phyloP scores from a whole-genome alignment of 2,888 invertebrate species.

The Eucera pruinosa region DNA sequence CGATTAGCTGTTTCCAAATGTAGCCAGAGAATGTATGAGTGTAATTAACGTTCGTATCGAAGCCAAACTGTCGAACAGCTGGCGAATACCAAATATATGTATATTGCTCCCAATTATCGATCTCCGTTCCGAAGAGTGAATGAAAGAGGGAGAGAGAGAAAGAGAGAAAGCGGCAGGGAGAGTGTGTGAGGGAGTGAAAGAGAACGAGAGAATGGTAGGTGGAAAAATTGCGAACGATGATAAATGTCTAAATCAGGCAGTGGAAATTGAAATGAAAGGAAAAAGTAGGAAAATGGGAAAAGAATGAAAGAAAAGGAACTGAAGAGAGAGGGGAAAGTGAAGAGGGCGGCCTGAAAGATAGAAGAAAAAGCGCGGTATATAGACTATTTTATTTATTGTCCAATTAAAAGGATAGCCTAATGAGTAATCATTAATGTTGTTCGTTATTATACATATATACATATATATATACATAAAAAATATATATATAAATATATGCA shows the following conservation, averaged over 20 bases:
- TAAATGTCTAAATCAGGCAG: constrained; percentile 16
- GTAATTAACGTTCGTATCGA: constrained; percentile 58
- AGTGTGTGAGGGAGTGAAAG: constrained; percentile 2
- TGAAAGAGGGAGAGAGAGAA: constrained; percentile 5
- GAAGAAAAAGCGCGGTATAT: constrained; percentile 58
- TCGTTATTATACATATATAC: constrained; percentile 76
- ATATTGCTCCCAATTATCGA: constrained; percentile 64
- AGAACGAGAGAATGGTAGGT: constrained; percentile 4
- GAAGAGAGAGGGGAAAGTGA: not conserved
- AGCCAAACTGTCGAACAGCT: constrained; percentile 61
- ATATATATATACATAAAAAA: constrained; percentile 48
- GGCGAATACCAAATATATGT: constrained; percentile 65
- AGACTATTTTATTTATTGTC: constrained; percentile 82
- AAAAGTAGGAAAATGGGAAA: not conserved
- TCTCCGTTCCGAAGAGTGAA: constrained; percentile 52
- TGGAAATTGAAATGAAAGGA: not conserved
- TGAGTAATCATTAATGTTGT: constrained; percentile 81
- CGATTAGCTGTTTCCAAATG: constrained; percentile 64
- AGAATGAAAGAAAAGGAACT: not conserved
- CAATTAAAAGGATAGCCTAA: constrained; percentile 77
- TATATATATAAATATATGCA: constrained; percentile 60
- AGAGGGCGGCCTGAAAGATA: constrained; percentile 53
- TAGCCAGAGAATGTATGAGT: constrained; percentile 58
- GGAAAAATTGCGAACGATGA: constrained; percentile 19
- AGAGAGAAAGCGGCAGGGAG: constrained; percentile 6